Evolutionary conservation across 1,140 invertebrate species (phyloP).

Genomic region (Formica exsecta): DNA sequence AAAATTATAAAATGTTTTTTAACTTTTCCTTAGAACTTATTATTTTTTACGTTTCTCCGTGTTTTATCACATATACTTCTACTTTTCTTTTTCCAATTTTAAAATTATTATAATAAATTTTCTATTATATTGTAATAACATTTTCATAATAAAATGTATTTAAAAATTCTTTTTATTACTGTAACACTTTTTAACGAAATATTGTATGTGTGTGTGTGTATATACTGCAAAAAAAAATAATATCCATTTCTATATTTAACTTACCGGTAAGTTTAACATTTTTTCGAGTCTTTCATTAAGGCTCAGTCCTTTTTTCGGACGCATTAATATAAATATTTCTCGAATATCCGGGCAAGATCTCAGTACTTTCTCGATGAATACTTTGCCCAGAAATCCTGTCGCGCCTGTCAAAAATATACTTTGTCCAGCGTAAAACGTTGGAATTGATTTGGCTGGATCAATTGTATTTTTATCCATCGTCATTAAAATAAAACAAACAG

Average conservation of each 20-base stretch:
- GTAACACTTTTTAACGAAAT: not conserved
- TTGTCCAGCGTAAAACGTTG: conserved; percentile 88
- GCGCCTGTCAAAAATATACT: conserved; percentile 88
- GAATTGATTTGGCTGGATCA: not conserved
- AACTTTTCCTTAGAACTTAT: too few species aligned
- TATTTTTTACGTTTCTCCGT: too few species aligned
- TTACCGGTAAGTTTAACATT: conserved; percentile 86
- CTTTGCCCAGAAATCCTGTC: conserved; percentile 92
- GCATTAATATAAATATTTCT: conserved; percentile 91
- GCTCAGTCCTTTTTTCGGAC: conserved; percentile 89
- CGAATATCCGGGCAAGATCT: conserved; percentile 90
- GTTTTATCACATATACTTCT: too few species aligned
- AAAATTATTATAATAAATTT: too few species aligned
- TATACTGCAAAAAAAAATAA: not conserved
- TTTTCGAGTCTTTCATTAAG: conserved; percentile 89
- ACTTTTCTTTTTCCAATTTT: too few species aligned
- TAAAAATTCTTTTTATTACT: not conserved
- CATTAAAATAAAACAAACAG: not conserved
- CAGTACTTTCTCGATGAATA: conserved; percentile 93
- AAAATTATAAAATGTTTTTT: too few species aligned
- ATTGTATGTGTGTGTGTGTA: not conserved
- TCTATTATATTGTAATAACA: too few species aligned
- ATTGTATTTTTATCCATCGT: not conserved
- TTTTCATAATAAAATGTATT: too few species aligned
- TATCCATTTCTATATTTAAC: not conserved